phyloP scores from a whole-genome alignment of 2,797 vertebrate genomes.

The Bradypodion pumilum region DNA sequence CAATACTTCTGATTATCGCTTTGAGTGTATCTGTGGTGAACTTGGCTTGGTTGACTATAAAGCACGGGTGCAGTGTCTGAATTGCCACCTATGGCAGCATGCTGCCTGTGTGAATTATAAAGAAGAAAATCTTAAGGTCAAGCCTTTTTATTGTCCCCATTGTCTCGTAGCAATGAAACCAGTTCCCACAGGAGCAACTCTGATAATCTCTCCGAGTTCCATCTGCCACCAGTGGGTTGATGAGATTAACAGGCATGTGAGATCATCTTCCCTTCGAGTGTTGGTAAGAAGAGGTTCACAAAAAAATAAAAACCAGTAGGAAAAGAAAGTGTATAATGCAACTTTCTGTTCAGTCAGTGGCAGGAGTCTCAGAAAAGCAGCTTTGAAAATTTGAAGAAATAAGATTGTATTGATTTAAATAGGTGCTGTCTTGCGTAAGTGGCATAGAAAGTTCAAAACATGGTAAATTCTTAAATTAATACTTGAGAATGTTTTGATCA shows the following conservation, averaged over 20 bases:
- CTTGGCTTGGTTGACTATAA: constrained; percentile 89
- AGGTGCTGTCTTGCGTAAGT: not conserved
- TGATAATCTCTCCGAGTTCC: constrained; percentile 97
- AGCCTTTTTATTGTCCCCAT: constrained; percentile 97
- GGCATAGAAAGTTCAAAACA: constrained; percentile 5
- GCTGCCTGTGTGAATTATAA: constrained; percentile 96
- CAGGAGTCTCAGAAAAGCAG: constrained; percentile 1
- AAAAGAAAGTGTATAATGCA: not conserved
- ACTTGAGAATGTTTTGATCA: not conserved
- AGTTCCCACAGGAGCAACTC: constrained; percentile 91
- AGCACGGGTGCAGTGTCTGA: constrained; percentile 94
- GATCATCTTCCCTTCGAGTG: constrained; percentile 89
- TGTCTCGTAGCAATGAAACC: constrained; percentile 98
- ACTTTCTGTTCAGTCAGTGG: constrained; percentile 18
- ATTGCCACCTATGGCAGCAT: constrained; percentile 96
- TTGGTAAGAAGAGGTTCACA: constrained; percentile 82
- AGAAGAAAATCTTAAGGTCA: constrained; percentile 86
- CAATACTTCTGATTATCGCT: constrained; percentile 88
- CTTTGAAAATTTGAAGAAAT: not conserved
- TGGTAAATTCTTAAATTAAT: not conserved
- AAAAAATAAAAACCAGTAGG: not conserved
- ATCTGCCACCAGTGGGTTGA: constrained; percentile 99
- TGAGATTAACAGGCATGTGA: constrained; percentile 94
- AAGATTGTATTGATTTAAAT: not conserved
- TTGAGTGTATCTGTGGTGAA: constrained; percentile 97